phyloP scores from a whole-genome alignment of 2,797 vertebrate genomes.

The Leucoraja ocellata region DNA sequence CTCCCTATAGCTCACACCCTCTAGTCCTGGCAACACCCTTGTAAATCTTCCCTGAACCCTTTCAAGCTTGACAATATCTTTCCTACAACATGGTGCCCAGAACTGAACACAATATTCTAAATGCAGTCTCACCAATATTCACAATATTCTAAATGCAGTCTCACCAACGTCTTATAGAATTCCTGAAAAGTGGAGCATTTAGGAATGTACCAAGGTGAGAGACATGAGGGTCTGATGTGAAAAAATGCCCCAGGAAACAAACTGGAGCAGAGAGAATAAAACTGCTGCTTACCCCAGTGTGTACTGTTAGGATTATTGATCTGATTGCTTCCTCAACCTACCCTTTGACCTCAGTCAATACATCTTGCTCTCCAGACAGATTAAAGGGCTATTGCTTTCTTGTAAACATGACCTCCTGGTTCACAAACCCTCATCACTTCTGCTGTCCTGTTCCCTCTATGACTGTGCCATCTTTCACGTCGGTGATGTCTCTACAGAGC shows the following conservation, averaged over 20 bases:
- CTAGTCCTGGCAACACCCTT: too few species aligned
- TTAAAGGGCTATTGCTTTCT: slow-evolving; percentile 22
- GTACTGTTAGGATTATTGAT: background rate
- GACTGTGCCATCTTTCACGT: background rate
- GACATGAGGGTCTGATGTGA: background rate
- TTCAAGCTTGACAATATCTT: too few species aligned
- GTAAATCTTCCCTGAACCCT: too few species aligned
- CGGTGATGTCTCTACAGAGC: background rate
- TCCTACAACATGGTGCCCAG: too few species aligned
- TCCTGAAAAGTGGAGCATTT: background rate
- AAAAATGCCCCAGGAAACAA: background rate
- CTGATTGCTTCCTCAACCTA: background rate
- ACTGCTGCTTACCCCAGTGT: background rate
- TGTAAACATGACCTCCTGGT: background rate
- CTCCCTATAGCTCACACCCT: too few species aligned
- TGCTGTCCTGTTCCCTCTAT: background rate
- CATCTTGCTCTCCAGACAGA: background rate
- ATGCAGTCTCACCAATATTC: too few species aligned
- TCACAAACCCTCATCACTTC: background rate
- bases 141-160: too few species aligned
- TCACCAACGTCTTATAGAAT: too few species aligned
- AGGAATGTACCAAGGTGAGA: background rate
- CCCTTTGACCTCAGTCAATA: slow-evolving; percentile 2
- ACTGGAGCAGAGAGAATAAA: background rate
- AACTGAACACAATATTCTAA: too few species aligned